Percentiles rank a stretch among this genome's conserved stretches.
Evolutionary conservation across 1,140 invertebrate species (phyloP).

Genomic region (Hycleus cichorii): DNA sequence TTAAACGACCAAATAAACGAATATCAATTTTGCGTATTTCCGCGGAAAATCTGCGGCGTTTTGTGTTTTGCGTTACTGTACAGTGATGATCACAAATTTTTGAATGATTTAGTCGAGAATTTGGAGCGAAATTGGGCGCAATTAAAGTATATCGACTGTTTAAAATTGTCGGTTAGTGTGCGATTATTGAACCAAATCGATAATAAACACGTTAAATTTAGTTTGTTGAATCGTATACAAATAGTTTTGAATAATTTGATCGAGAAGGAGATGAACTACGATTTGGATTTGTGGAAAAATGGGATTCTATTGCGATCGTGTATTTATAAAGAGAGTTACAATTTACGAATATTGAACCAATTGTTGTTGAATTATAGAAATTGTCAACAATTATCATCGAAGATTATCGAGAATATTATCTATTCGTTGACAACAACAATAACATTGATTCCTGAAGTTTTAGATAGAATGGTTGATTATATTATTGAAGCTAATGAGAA

Average conservation of each 20-base stretch:
- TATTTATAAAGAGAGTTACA: constrained; percentile 9
- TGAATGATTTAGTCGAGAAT: constrained; percentile 35
- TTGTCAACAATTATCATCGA: constrained; percentile 36
- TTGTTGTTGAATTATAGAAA: constrained; percentile 20
- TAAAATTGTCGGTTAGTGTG: constrained; percentile 24
- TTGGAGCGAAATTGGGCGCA: constrained; percentile 37
- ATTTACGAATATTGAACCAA: not conserved
- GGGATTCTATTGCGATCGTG: constrained; percentile 7
- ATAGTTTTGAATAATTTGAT: not conserved
- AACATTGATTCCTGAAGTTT: constrained; percentile 39
- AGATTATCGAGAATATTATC: constrained; percentile 39
- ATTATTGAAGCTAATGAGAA: constrained; percentile 36
- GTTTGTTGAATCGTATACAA: not conserved
- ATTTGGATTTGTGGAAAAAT: constrained; percentile 6
- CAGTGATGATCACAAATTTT: constrained; percentile 34
- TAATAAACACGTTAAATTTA: not conserved
- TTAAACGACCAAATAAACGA: constrained; percentile 39
- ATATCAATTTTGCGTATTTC: constrained; percentile 34
- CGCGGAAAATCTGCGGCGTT: constrained; percentile 39
- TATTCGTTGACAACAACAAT: constrained; percentile 38
- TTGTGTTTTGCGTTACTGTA: constrained; percentile 46
- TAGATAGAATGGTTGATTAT: constrained; percentile 43
- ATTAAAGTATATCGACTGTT: constrained; percentile 39
- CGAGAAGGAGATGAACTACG: not conserved
- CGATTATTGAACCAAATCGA: not conserved